Conservation (phyloP, 2,113 vertebrate species). For the Brachirus orientalis region DNA sequence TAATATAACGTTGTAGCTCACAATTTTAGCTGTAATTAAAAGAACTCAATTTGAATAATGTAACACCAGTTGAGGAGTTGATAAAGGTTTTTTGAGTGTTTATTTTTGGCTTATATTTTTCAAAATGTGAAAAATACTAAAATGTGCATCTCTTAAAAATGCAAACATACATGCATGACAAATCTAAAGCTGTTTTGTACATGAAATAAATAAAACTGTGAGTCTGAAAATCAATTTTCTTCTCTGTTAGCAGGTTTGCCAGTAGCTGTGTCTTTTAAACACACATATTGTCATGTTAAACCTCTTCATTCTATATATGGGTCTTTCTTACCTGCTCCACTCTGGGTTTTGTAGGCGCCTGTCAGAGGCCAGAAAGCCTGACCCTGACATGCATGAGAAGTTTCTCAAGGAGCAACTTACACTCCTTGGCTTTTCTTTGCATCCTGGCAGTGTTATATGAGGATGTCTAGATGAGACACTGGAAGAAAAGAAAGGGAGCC, state of each 20-base stretch:
- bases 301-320: background rate
- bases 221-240: background rate
- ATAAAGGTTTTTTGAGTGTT: no score
- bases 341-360: constrained; percentile 16
- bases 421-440: constrained; percentile 33
- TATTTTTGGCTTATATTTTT: no score
- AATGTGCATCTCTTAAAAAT: no score
- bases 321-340: constrained; percentile 11
- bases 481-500: constrained; percentile 59
- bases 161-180: no score
- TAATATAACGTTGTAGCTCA: no score
- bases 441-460: constrained; percentile 61
- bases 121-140: no score
- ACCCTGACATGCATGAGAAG: constrained; percentile 60
- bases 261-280: background rate
- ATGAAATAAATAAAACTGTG: no score
- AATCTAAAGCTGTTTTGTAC: no score
- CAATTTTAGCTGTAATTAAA: no score
- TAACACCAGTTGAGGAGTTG: no score
- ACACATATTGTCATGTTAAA: background rate
- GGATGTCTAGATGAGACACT: constrained; percentile 40
- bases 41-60: no score
- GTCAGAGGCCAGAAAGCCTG: constrained; percentile 54
- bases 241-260: background rate
- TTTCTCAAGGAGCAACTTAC: constrained; percentile 58